Base-by-base conservation (phyloP, 2,888 invertebrate genomes). In the Diploptera punctata region DNA sequence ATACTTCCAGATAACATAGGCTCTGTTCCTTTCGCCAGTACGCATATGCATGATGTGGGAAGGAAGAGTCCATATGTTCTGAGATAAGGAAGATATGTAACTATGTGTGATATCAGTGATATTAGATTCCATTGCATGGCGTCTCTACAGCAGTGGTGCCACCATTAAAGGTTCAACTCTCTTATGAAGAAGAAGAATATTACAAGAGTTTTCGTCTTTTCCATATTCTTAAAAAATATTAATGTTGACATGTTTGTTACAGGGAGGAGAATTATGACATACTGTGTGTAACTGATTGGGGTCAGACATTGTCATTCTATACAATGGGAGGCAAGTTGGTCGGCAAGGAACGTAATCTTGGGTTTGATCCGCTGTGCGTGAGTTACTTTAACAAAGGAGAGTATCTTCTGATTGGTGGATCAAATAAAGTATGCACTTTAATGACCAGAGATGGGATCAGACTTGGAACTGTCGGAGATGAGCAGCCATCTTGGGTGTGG, bases 261-360 rank as follows among this genome's bases (percentile, higher is more conserved):
- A 85, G 83, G 81, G 87, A 78, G 67, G 87, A 87, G 67, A 85
- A 85, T 67, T 81, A 81, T 19, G 93, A 92, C 80, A 86, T 91
- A 21, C 84, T 99, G 44, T 92, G 97, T 74, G 90, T 99, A 1
- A 93, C 93, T 0, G 98, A 99, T 83, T 99, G 98, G 98, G 90
- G 90, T 77, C 96, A 97, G 80, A 91, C 89, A 0, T 82, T 99
- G 21, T 93, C 96, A 0, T 98, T 98, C 83, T 97, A 97, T 81
- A 93, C 93, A 62, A 83, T 93, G 4, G 90, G 91, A 76, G 98
- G 98, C 0, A 94, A 94, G 85, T 88, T 91, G 83, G 88, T 87
- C 71, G 86, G 85, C 38, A 87, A 87, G 78, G 88, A 88, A 76
- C 78, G 86, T 19, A 76, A 78, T 19, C 80, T 90, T 38, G 86